phyloP scores from a whole-genome alignment of 2,888 invertebrate species.

The Macaria liturata region DNA sequence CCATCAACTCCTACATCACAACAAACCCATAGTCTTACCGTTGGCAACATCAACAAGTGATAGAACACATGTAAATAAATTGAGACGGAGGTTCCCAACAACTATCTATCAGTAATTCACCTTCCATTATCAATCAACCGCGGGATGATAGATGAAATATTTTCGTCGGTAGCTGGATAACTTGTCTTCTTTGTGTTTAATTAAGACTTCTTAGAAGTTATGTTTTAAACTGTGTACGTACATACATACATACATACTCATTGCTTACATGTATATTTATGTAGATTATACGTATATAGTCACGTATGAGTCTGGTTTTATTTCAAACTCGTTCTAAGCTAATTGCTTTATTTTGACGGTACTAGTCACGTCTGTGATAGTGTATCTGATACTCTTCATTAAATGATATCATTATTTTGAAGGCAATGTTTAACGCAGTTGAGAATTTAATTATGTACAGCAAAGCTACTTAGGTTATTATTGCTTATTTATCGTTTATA shows the following conservation, averaged over 20 bases:
- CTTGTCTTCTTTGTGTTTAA: slow-evolving; percentile 76
- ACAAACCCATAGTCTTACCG: slow-evolving; percentile 60
- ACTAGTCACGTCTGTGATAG: no score
- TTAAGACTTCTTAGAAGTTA: slow-evolving; percentile 66
- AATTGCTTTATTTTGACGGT: no score
- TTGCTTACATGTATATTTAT: neutral
- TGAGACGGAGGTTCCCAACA: slow-evolving; percentile 72
- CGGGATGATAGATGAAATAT: slow-evolving; percentile 78
- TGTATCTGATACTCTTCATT: no score
- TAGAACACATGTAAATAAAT: slow-evolving; percentile 82
- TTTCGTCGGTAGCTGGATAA: slow-evolving; percentile 79
- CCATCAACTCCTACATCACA: slow-evolving; percentile 14
- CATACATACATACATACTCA: neutral
- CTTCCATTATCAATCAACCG: slow-evolving; percentile 79
- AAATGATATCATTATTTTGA: no score
- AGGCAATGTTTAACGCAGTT: no score
- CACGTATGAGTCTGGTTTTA: no score
- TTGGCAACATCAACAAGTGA: slow-evolving; percentile 77
- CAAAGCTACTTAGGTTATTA: no score
- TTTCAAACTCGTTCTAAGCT: no score
- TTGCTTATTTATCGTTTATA: no score
- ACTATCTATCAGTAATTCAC: slow-evolving; percentile 81
- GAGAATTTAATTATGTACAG: no score
- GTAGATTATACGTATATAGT: no score
- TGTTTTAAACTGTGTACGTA: slow-evolving; percentile 5